These are phyloP conservation scores for Triops cancriformis DNA, from an alignment of 1,140 invertebrate species.

Conservation along the genomic window DNA sequence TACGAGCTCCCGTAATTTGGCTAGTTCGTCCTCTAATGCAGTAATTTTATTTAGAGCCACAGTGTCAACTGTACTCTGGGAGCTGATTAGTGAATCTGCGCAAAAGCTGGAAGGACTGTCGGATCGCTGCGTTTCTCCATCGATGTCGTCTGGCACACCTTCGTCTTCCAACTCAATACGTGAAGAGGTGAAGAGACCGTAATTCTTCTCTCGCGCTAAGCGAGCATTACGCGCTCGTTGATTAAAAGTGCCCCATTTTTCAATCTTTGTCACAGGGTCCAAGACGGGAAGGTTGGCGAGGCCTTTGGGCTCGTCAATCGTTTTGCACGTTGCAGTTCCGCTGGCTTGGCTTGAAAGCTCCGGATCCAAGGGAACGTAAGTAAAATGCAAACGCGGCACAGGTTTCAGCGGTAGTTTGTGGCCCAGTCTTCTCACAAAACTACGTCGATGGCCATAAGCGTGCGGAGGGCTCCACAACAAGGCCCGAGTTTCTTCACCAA, in stretches of 20 bases:
- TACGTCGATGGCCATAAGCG: constrained; percentile 16
- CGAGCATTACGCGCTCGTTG: neutral
- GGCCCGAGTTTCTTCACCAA: constrained; percentile 13
- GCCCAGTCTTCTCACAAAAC: constrained; percentile 20
- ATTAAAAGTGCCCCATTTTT: constrained; percentile 19
- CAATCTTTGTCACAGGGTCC: constrained; percentile 20
- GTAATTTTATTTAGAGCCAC: constrained; percentile 26
- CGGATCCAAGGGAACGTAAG: constrained; percentile 6
- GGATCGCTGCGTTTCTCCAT: constrained; percentile 2
- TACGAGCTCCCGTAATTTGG: constrained; percentile 27
- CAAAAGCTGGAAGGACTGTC: constrained; percentile 24
- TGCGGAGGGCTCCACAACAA: constrained; percentile 7
- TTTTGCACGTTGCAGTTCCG: neutral
- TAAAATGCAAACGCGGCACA: constrained; percentile 17
- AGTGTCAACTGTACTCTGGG: constrained; percentile 28
- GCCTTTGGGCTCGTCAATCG: neutral
- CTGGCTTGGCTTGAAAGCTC: neutral
- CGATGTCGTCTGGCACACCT: constrained; percentile 21
- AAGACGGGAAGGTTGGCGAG: constrained; percentile 23
- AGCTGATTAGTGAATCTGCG: constrained; percentile 25
- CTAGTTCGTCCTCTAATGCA: constrained; percentile 28
- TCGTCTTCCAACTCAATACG: constrained; percentile 20
- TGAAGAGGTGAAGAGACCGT: neutral
- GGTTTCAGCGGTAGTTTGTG: constrained; percentile 21
- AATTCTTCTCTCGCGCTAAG: neutral